phyloP scores from a whole-genome alignment of 1,140 invertebrate species.

The Linepithema humile region DNA sequence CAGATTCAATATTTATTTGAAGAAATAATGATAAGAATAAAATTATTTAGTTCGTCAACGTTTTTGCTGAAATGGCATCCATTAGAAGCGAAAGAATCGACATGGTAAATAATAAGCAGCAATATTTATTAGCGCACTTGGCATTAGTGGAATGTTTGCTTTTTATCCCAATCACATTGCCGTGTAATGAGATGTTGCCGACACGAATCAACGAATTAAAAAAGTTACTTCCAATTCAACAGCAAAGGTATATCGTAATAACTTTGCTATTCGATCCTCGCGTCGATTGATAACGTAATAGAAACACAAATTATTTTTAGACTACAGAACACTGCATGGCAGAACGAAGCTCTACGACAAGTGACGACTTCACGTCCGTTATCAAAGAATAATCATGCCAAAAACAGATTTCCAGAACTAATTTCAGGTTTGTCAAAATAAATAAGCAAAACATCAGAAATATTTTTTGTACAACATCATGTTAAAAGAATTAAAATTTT shows the following conservation, averaged over 20 bases:
- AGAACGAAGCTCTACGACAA: conserved; percentile 67
- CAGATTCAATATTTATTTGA: neutral
- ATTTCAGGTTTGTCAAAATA: conserved; percentile 16
- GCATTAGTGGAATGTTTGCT: conserved; percentile 74
- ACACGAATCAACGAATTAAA: conserved; percentile 67
- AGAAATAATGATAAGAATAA: neutral
- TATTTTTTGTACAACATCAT: too few species aligned
- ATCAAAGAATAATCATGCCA: conserved; percentile 67
- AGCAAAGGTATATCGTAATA: conserved; percentile 55
- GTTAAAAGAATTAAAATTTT: too few species aligned
- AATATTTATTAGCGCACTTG: conserved; percentile 77
- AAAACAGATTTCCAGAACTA: conserved; percentile 73
- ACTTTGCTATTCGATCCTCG: neutral
- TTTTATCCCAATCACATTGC: conserved; percentile 62
- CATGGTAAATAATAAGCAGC: conserved; percentile 77
- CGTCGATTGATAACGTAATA: neutral
- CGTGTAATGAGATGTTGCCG: conserved; percentile 68
- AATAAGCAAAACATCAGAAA: neutral
- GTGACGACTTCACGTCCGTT: conserved; percentile 21
- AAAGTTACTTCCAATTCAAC: conserved; percentile 58
- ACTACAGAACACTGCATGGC: conserved; percentile 70
- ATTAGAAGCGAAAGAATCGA: conserved; percentile 72
- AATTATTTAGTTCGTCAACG: conserved; percentile 69
- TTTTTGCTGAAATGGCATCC: conserved; percentile 64
- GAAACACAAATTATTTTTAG: conserved; percentile 38